Base-by-base conservation (phyloP, 2,113 vertebrate genomes). In the Solea senegalensis region DNA sequence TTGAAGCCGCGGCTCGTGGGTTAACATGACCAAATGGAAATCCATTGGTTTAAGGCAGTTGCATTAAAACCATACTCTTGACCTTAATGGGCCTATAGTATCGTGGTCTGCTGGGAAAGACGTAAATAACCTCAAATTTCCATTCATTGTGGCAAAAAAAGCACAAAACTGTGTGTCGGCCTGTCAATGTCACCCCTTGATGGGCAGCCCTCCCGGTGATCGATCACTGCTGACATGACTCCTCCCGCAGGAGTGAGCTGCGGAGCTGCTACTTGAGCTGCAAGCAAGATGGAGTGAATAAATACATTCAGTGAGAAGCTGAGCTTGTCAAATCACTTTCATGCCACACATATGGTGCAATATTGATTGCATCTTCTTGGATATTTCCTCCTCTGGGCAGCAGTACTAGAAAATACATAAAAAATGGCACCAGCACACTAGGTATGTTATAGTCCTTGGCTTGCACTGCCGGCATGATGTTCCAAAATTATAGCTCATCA, bases 171-270 rank as follows among this genome's bases (percentile, higher is more conserved):
- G 41, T 44, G 40, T 63, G 54, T 74, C 34, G 72, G 46, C 68
- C 57, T 59, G 51, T 82, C 83, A 85, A 11, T 82, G 79, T 85
- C 75, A 66, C 75, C 68, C 63, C 51, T 16, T 74, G 56, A 71
- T 66, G 77, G 75, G 66, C 64, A 67, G 44, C 14, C 27, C 16
- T 26, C 44, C 10, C 58, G 43, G 67, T 69, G 67, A 82, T 85
- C 41, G n/a, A 79, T 76, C 72, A 72, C 26, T 59, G 49, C 11
- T 76, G 75, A 76, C 60, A 58, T 34, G 50, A 9, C 1, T 41
- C 62, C 39, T 71, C 67, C 63, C 70, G 44, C 28, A 49, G 21
- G 54, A 52, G 15, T 40, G 67, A 16, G 52, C 43, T 13, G 52
- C 11, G 46, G 57, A 49, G 26, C 44, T 15, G 1, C n/a, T 26